Conservation (phyloP, 2,113 vertebrate species). For the Gymnocephalus cernua region DNA sequence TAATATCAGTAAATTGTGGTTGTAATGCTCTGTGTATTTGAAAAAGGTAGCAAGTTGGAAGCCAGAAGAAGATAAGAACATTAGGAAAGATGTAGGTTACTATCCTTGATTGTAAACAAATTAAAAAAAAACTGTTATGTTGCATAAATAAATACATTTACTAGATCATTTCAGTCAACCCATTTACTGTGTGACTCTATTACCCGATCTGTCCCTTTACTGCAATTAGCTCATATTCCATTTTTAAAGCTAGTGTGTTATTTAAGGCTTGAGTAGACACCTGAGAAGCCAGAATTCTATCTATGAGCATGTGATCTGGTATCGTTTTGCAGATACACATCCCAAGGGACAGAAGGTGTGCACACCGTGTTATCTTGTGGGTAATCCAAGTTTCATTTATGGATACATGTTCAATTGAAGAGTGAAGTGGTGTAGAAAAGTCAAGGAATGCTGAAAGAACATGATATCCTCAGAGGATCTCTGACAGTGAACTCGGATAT, state of each 20-base stretch:
- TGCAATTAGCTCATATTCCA: slow-evolving; percentile 79
- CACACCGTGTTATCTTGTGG: slow-evolving; percentile 62
- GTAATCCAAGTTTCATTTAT: slow-evolving; percentile 70
- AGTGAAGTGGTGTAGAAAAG: slow-evolving; percentile 53
- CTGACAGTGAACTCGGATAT: slow-evolving; percentile 44
- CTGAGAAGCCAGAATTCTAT: slow-evolving; percentile 77
- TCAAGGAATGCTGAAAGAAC: slow-evolving; percentile 41
- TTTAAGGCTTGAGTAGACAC: slow-evolving; percentile 78
- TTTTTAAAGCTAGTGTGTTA: slow-evolving; percentile 80
- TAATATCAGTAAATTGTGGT: not conserved
- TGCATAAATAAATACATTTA: slow-evolving; percentile 12
- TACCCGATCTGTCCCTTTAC: slow-evolving; percentile 59
- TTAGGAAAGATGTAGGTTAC: slow-evolving; percentile 79
- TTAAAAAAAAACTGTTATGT: slow-evolving; percentile 1
- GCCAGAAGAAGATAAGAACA: slow-evolving; percentile 70
- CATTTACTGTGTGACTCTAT: slow-evolving; percentile 49
- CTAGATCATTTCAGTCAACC: slow-evolving; percentile 40
- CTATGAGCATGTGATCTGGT: slow-evolving; percentile 80
- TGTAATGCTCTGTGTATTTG: slow-evolving; percentile 52
- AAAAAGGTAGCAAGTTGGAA: slow-evolving; percentile 84
- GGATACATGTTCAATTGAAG: slow-evolving; percentile 58
- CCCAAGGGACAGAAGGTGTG: slow-evolving; percentile 59
- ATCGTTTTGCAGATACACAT: slow-evolving; percentile 78
- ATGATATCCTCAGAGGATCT: slow-evolving; percentile 50
- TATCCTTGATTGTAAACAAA: slow-evolving; percentile 18